Conservation (phyloP, 23 tunicate species). For the Clavelina lepadiformis region DNA sequence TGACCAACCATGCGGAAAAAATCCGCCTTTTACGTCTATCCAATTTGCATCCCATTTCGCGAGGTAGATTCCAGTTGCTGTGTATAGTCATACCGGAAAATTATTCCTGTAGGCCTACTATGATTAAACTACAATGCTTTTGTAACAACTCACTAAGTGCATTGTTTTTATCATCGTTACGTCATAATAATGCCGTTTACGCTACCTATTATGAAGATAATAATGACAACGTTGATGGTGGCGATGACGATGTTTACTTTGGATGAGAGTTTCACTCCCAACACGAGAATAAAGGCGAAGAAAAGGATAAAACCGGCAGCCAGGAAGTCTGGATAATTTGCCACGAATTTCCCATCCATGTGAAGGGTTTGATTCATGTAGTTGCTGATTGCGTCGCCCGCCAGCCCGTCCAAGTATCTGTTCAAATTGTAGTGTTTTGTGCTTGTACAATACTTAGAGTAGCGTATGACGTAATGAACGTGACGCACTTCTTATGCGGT, state of each 20-base stretch:
- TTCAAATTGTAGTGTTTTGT: no score
- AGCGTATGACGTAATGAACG: no score
- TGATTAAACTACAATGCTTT: no score
- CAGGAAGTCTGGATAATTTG: slow-evolving; percentile 65
- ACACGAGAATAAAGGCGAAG: slow-evolving; percentile 25
- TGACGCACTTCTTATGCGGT: no score
- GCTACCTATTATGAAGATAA: slow-evolving; percentile 64
- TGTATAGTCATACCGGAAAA: no score
- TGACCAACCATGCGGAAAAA: slow-evolving; percentile 68
- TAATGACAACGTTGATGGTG: slow-evolving; percentile 41
- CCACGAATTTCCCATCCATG: slow-evolving; percentile 53
- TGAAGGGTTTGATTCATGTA: slow-evolving; percentile 43
- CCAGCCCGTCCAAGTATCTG: slow-evolving; percentile 51
- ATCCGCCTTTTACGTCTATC: slow-evolving; percentile 55
- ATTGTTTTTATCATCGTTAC: no score
- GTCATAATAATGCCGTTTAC: no score
- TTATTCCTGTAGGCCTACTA: no score
- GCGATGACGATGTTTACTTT: slow-evolving; percentile 56
- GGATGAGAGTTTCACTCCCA: slow-evolving; percentile 72
- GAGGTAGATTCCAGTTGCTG: slow-evolving; percentile 56
- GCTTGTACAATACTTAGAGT: no score
- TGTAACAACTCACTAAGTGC: no score
- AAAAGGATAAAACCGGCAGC: slow-evolving; percentile 42
- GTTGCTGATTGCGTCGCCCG: slow-evolving; percentile 26
- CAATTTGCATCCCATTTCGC: slow-evolving; percentile 67